These are phyloP conservation scores for Sesia bembeciformis DNA, from an alignment of 2,888 invertebrate species.

Conservation along the genomic window DNA sequence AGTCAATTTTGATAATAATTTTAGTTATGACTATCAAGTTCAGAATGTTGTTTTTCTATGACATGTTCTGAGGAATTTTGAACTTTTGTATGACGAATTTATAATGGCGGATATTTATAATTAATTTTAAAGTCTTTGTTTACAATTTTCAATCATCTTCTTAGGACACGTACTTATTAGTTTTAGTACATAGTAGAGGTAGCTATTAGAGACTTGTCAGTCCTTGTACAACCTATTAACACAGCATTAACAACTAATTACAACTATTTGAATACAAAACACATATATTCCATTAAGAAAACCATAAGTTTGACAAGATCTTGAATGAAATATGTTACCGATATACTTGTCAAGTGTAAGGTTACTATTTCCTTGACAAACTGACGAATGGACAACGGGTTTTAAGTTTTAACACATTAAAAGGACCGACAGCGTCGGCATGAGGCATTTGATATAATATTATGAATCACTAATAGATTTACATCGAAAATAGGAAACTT, in stretches of 20 bases:
- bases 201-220: not conserved
- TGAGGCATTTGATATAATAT: not conserved
- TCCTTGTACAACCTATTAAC: not conserved
- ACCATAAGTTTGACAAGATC: not conserved
- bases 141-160: too few species aligned
- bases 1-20: too few species aligned
- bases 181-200: too few species aligned
- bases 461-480: not conserved
- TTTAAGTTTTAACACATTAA: slow-evolving; percentile 7
- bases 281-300: not conserved
- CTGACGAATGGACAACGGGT: slow-evolving; percentile 14
- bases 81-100: too few species aligned
- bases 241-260: not conserved
- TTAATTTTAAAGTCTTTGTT: too few species aligned
- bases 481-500: not conserved
- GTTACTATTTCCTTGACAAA: slow-evolving; percentile 20
- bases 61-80: too few species aligned
- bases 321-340: not conserved
- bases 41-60: too few species aligned
- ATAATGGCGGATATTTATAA: too few species aligned
- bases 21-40: too few species aligned
- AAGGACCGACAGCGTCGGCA: slow-evolving; percentile 5
- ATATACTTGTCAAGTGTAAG: slow-evolving; percentile 10
- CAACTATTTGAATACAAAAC: not conserved
- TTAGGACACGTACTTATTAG: too few species aligned